Evolutionary conservation across 2,888 invertebrate species (phyloP).

Genomic region (Sicus ferrugineus): DNA sequence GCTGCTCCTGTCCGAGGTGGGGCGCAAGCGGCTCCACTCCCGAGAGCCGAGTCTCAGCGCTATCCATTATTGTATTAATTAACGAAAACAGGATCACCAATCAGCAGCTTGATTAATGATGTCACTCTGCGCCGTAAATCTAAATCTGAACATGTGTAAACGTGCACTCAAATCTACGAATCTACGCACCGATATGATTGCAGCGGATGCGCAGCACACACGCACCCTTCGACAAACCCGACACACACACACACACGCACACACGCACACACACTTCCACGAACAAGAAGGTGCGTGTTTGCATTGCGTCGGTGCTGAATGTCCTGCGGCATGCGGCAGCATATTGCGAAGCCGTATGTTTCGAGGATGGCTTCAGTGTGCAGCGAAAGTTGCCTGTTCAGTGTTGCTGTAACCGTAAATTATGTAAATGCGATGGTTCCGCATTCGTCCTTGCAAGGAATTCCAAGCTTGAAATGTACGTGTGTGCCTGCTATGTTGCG

Average conservation of each 20-base stretch:
- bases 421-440: conserved; percentile 18
- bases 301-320: conserved; percentile 4
- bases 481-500: too few relatives aligned
- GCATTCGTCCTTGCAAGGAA: conserved; percentile 20
- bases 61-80: conserved; percentile 66
- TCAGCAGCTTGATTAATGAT: conserved; percentile 66
- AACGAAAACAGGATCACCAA: conserved; percentile 66
- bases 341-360: conserved; percentile 10
- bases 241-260: conserved; percentile 16
- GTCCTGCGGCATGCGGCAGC: conserved; percentile 23
- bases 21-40: not conserved
- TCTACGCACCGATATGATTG: conserved; percentile 39
- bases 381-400: conserved; percentile 18
- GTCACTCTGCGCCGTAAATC: conserved; percentile 65
- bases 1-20: conserved; percentile 12
- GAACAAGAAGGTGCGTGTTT: too few relatives aligned
- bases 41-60: conserved; percentile 44
- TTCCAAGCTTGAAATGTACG: not conserved
- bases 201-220: conserved; percentile 16
- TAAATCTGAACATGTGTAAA: conserved; percentile 62
- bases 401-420: conserved; percentile 24
- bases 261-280: not conserved
- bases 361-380: conserved; percentile 20
- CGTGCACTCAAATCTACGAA: conserved; percentile 55
- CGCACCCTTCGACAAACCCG: not conserved